phyloP scores from a whole-genome alignment of 2,797 vertebrate genomes.

The Sebastes matsubarae region DNA sequence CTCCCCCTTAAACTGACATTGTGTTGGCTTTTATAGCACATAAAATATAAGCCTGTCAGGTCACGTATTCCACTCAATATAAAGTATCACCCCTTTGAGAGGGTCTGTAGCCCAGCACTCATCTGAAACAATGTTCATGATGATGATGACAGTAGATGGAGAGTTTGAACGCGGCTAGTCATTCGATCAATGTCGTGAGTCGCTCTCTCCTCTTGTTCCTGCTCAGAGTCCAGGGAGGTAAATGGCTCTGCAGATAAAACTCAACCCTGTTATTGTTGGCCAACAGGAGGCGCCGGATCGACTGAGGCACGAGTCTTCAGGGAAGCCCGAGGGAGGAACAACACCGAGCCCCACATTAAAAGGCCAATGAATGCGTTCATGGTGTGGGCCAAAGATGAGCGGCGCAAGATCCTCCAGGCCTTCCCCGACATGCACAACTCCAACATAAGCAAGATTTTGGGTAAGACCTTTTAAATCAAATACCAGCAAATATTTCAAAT shows the following conservation, averaged over 20 bases:
- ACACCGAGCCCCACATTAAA: slow-evolving; percentile 98
- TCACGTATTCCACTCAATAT: slow-evolving; percentile 34
- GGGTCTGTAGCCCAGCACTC: slow-evolving; percentile 16
- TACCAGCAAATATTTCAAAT: background rate
- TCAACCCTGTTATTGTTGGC: slow-evolving; percentile 96
- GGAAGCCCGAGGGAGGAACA: slow-evolving; percentile 95
- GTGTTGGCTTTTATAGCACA: slow-evolving; percentile 54
- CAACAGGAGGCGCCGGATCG: slow-evolving; percentile 98
- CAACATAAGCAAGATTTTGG: slow-evolving; percentile 99
- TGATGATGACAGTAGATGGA: slow-evolving; percentile 46
- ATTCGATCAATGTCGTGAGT: slow-evolving; percentile 85
- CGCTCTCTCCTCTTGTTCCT: too few species aligned
- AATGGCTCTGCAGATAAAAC: slow-evolving; percentile 94
- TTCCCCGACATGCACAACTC: slow-evolving; percentile 99
- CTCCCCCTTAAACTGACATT: slow-evolving; percentile 32
- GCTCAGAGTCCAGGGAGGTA: slow-evolving; percentile 84
- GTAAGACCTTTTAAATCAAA: slow-evolving; percentile 80
- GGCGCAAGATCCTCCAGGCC: slow-evolving; percentile 98
- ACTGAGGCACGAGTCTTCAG: slow-evolving; percentile 97
- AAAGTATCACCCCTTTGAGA: slow-evolving; percentile 3
- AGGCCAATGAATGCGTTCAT: slow-evolving; percentile 99
- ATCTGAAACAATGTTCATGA: slow-evolving; percentile 49
- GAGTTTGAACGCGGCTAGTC: slow-evolving; percentile 55
- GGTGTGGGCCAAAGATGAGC: slow-evolving; percentile 99
- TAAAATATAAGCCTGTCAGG: slow-evolving; percentile 39